These are phyloP conservation scores for Xerus inauris DNA, from an alignment of 2,113 vertebrate species.

Conservation along the genomic window DNA sequence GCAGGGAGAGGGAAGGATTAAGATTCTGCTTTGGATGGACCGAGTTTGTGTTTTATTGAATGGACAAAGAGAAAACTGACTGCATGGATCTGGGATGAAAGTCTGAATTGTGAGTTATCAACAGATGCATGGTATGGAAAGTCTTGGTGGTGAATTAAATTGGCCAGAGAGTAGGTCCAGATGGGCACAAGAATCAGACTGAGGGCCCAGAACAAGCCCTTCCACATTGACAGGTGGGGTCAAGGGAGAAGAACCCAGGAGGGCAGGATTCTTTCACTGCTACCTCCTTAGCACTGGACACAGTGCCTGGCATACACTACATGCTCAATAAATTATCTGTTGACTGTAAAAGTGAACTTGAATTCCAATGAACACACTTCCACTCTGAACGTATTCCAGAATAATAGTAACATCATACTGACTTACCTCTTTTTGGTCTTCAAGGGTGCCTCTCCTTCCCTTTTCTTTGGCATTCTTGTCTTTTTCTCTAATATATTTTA, in stretches of 20 bases:
- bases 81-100: not conserved
- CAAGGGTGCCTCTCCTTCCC: not conserved
- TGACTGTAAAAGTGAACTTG: not conserved
- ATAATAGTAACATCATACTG: too few species aligned
- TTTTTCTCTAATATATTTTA: too few species aligned
- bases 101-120: not conserved
- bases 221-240: not conserved
- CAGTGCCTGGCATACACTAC: too few species aligned
- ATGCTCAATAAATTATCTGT: too few species aligned
- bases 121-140: not conserved
- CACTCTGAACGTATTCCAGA: not conserved
- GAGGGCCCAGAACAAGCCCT: too few species aligned
- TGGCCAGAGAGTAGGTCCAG: not conserved
- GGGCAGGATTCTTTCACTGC: not conserved
- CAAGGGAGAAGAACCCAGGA: not conserved
- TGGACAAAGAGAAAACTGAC: not conserved
- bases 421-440: too few species aligned
- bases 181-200: not conserved
- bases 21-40: not conserved
- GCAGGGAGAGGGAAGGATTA: not conserved
- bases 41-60: not conserved
- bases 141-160: too few species aligned
- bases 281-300: not conserved
- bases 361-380: not conserved
- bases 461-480: not conserved